A percentile compares a stretch with the other conserved stretches of the same genome.
These are phyloP conservation scores for Neodiprion fabricii DNA, from an alignment of 1,140 invertebrate genomes.

Conservation along the genomic window DNA sequence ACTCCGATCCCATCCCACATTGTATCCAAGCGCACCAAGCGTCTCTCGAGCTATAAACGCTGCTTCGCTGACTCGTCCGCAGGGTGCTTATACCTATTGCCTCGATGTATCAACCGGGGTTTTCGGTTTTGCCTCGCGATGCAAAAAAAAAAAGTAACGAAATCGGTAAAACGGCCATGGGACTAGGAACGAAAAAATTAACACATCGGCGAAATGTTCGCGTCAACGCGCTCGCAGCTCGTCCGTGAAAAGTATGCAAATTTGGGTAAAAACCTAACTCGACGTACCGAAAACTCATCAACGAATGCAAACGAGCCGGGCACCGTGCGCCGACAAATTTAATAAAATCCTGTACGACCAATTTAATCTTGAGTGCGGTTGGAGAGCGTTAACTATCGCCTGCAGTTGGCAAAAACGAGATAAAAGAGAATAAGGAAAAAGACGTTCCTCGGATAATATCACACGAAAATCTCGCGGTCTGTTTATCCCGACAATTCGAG, in stretches of 20 bases:
- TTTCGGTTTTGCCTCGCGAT: not conserved
- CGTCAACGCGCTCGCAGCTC: not conserved
- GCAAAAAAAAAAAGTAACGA: not conserved
- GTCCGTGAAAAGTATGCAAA: conserved; percentile 43
- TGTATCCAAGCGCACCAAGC: conserved; percentile 42
- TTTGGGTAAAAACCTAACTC: conserved; percentile 39
- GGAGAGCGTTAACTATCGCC: conserved; percentile 31
- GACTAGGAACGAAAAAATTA: not conserved
- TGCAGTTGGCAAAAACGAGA: not conserved
- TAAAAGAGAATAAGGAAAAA: no score
- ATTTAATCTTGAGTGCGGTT: conserved; percentile 49
- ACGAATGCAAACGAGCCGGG: conserved; percentile 56
- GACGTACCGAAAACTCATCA: conserved; percentile 55
- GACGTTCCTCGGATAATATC: not conserved
- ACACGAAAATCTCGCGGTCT: no score
- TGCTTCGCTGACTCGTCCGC: conserved; percentile 10
- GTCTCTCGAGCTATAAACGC: conserved; percentile 45
- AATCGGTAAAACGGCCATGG: not conserved
- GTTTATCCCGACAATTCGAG: no score
- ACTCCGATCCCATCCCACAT: not conserved
- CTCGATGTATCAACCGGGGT: not conserved
- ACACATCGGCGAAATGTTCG: not conserved
- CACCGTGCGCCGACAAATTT: conserved; percentile 57
- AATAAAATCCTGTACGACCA: conserved; percentile 57
- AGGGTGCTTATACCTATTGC: conserved; percentile 4